These are phyloP conservation scores for Uria lomvia DNA, from an alignment of 2,113 vertebrate species.

Conservation along the genomic window DNA sequence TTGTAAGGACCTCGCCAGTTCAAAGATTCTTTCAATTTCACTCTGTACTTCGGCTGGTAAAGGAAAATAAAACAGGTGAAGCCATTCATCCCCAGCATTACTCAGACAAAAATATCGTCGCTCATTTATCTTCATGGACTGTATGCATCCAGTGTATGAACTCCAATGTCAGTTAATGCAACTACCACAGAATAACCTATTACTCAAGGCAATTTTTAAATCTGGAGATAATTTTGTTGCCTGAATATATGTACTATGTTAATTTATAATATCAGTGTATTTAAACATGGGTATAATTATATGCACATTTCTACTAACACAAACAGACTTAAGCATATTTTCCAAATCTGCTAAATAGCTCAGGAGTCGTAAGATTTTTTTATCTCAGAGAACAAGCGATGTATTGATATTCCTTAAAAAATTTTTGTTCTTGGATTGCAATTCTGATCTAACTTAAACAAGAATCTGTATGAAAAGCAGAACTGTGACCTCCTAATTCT, in stretches of 20 bases:
- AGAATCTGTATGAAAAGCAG: background rate
- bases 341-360: background rate
- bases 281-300: background rate
- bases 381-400: background rate
- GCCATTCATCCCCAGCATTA: background rate
- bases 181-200: background rate
- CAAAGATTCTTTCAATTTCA: conserved; percentile 97
- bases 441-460: background rate
- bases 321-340: background rate
- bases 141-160: background rate
- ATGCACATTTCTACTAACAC: background rate
- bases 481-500: background rate
- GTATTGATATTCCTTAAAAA: background rate
- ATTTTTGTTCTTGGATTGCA: background rate
- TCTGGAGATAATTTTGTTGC: background rate
- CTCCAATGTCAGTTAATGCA: background rate
- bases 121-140: background rate
- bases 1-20: conserved; percentile 93
- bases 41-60: conserved; percentile 93
- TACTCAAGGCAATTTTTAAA: background rate
- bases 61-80: background rate
- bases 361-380: background rate
- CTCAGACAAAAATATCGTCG: background rate
- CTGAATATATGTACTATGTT: background rate
- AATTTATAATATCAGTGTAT: background rate